Conservation (phyloP, 2,888 invertebrate genomes). For the Lottia scabra region DNA sequence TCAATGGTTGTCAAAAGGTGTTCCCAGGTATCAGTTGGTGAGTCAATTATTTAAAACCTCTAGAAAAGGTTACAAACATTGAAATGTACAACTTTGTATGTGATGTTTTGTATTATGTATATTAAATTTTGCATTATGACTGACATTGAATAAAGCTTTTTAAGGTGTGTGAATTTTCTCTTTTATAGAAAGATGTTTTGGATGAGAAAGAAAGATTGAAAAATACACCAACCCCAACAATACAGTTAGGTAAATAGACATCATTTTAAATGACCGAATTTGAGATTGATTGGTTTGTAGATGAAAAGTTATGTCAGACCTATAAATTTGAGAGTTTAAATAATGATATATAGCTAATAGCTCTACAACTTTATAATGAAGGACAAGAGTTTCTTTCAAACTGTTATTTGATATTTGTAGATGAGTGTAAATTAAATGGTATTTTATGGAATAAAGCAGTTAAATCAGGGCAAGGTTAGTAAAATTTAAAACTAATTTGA, state of each 20-base stretch:
- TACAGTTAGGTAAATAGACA: not conserved
- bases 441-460: not conserved
- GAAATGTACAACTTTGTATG: too few relatives aligned
- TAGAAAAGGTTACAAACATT: too few relatives aligned
- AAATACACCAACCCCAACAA: not conserved
- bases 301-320: too few relatives aligned
- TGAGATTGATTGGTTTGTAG: too few relatives aligned
- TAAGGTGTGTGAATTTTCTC: not conserved
- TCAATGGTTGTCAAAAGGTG: conserved; percentile 40
- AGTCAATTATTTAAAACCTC: not conserved
- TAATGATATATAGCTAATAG: too few relatives aligned
- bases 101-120: not conserved
- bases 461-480: not conserved
- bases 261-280: too few relatives aligned
- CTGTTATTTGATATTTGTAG: not conserved
- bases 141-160: too few relatives aligned
- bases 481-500: not conserved
- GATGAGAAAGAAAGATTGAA: not conserved
- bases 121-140: too few relatives aligned
- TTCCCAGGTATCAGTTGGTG: conserved; percentile 41
- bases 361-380: too few relatives aligned
- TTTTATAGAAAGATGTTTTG: not conserved
- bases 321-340: too few relatives aligned
- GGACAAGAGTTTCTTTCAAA: too few relatives aligned
- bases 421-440: not conserved